phyloP scores from a whole-genome alignment of 2,797 vertebrate genomes.

The Lates japonicus region DNA sequence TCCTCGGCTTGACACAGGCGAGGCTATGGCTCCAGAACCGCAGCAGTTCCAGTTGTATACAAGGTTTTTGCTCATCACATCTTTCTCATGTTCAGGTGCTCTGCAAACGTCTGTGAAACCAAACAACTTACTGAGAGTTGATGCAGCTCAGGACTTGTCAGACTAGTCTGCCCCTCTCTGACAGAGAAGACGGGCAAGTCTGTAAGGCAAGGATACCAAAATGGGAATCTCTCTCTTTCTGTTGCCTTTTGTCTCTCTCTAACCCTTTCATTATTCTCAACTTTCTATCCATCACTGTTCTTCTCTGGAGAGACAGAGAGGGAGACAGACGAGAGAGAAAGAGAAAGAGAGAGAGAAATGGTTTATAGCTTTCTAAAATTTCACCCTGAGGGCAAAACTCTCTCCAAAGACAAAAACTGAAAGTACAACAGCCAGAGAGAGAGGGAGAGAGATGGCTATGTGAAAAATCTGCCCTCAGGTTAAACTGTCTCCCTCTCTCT shows the following conservation, averaged over 20 bases:
- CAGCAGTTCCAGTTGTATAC: neutral
- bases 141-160: neutral
- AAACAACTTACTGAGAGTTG: neutral
- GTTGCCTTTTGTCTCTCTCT: slow-evolving; percentile 3
- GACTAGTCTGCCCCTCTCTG: neutral
- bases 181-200: neutral
- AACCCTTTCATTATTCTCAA: slow-evolving; percentile 25
- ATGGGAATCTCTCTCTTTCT: neutral
- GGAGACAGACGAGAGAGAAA: neutral
- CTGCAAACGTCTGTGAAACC: neutral
- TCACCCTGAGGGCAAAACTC: slow-evolving; percentile 54
- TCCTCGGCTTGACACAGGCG: too few relatives aligned
- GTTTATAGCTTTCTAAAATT: slow-evolving; percentile 57
- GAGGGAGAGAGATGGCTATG: neutral
- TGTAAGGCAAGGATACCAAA: neutral
- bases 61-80: neutral
- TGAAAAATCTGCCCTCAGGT: slow-evolving; percentile 50
- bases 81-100: neutral
- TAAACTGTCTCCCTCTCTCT: slow-evolving; percentile 33
- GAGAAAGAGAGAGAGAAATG: slow-evolving; percentile 23
- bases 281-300: slow-evolving; percentile 36
- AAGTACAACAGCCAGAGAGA: slow-evolving; percentile 23
- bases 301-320: slow-evolving; percentile 19
- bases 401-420: slow-evolving; percentile 46
- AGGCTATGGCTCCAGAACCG: neutral